These are phyloP conservation scores for Microctenopoma lineatum DNA, from an alignment of 2,797 vertebrate species.

Conservation along the genomic window DNA sequence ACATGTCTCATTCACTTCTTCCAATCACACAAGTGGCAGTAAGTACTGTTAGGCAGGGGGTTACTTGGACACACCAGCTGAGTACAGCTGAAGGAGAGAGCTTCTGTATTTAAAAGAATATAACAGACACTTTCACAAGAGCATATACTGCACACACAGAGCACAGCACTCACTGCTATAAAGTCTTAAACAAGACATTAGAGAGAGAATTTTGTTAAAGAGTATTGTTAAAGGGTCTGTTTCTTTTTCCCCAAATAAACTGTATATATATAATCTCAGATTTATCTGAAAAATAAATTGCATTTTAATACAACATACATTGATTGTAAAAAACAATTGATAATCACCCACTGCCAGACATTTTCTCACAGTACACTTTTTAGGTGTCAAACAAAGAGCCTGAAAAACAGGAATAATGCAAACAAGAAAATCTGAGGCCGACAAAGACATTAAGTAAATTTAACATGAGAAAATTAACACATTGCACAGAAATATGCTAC, in stretches of 20 bases:
- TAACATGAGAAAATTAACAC: slow-evolving; percentile 6
- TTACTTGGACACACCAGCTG: slow-evolving; percentile 44
- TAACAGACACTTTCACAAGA: not conserved
- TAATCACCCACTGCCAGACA: not conserved
- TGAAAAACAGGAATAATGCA: not conserved
- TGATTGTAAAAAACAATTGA: not conserved
- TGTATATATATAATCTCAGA: no score
- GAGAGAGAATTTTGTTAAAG: no score
- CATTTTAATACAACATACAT: no score
- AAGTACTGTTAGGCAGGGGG: slow-evolving; percentile 3
- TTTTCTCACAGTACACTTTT: no score
- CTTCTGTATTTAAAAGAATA: slow-evolving; percentile 60
- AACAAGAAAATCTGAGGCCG: not conserved
- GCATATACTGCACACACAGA: not conserved
- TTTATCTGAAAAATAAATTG: no score
- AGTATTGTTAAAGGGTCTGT: no score
- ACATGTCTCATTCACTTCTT: not conserved
- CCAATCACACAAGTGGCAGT: not conserved
- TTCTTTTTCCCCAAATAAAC: no score
- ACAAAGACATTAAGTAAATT: slow-evolving; percentile 10
- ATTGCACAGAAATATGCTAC: not conserved
- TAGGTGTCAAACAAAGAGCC: not conserved
- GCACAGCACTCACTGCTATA: not conserved
- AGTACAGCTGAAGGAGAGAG: slow-evolving; percentile 35
- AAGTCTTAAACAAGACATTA: not conserved